phyloP scores from a whole-genome alignment of 2,113 vertebrate species.

The Panthera leo region DNA sequence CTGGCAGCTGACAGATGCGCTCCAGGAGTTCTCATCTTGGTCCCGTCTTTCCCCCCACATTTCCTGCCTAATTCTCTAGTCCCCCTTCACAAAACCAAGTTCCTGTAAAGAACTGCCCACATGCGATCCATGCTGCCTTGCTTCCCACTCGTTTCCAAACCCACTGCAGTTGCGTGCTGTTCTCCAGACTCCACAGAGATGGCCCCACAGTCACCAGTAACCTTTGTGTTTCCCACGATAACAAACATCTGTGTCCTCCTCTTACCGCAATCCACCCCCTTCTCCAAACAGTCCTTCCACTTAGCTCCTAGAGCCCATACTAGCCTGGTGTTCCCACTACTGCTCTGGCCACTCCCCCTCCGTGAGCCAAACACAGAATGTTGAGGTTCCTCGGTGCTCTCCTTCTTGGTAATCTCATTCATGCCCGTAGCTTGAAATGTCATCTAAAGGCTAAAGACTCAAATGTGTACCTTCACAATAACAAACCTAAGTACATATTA shows the following conservation, averaged over 20 bases:
- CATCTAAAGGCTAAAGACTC: neutral
- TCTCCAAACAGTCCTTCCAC: neutral
- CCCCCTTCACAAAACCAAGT: neutral
- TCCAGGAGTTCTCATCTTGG: neutral
- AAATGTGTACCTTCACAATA: neutral
- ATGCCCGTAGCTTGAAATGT: neutral
- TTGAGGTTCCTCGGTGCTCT: neutral
- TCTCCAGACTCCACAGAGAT: neutral
- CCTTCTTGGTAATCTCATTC: neutral
- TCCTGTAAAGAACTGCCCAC: neutral
- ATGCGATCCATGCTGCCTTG: fast-evolving
- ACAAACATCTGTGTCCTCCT: neutral
- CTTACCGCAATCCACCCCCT: neutral
- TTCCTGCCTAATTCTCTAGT: neutral
- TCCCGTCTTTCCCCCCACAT: neutral
- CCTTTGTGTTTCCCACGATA: neutral
- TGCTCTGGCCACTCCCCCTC: neutral
- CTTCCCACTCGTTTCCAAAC: neutral
- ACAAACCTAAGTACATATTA: neutral
- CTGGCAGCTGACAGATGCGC: neutral
- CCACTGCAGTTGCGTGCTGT: neutral
- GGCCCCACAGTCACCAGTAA: neutral
- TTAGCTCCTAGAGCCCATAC: neutral
- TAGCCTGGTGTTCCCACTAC: neutral
- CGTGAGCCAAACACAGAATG: neutral